Evolutionary conservation across 2,797 vertebrate species (phyloP).

Genomic region (Bufotes viridis): DNA sequence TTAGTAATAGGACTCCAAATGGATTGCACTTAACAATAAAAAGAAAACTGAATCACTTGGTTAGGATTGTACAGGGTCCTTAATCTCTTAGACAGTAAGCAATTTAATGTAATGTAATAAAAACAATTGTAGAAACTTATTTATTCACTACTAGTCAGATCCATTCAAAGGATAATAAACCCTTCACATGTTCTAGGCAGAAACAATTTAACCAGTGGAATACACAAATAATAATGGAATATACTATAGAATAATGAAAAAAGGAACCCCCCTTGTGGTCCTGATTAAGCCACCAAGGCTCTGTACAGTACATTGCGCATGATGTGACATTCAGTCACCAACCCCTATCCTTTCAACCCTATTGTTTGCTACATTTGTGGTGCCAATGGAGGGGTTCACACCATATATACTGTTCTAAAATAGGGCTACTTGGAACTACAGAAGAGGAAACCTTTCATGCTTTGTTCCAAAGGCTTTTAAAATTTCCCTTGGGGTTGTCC

Average conservation of each 20-base stretch:
- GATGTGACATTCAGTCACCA: no score
- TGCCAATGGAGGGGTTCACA: no score
- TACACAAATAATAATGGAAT: background rate
- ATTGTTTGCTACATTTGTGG: no score
- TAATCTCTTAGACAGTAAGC: background rate
- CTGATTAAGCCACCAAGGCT: background rate
- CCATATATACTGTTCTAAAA: no score
- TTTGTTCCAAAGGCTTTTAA: no score
- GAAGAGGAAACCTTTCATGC: no score
- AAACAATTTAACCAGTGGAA: background rate
- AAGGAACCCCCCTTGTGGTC: background rate
- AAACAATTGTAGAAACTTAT: background rate
- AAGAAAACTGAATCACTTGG: background rate
- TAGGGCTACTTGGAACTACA: no score
- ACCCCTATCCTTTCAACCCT: no score
- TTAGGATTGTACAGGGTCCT: background rate
- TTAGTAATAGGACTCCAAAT: background rate
- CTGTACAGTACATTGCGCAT: background rate
- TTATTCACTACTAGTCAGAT: background rate
- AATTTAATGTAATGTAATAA: background rate
- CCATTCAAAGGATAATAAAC: background rate
- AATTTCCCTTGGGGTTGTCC: no score
- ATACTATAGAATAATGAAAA: background rate
- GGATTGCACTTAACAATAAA: background rate
- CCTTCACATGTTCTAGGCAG: background rate